phyloP scores from a whole-genome alignment of 2,797 vertebrate genomes.

The Prionace glauca region DNA sequence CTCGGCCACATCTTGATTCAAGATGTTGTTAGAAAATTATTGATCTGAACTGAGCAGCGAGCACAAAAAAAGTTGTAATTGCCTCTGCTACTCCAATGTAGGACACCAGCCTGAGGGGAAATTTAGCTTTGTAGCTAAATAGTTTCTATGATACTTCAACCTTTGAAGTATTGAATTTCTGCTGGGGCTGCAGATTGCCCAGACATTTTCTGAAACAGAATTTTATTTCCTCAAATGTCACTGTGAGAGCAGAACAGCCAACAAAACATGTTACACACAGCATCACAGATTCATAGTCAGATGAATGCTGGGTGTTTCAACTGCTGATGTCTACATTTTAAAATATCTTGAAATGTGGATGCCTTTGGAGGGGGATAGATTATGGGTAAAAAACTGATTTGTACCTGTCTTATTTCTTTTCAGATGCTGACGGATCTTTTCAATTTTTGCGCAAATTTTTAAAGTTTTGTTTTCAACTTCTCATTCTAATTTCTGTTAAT shows the following conservation, averaged over 20 bases:
- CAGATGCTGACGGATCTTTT: background rate
- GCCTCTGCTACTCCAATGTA: constrained; percentile 62
- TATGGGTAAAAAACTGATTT: background rate
- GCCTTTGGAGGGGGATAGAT: background rate
- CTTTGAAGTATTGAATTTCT: constrained; percentile 59
- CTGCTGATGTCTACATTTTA: background rate
- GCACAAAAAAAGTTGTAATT: constrained; percentile 62
- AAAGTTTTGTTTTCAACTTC: background rate
- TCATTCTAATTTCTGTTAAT: background rate
- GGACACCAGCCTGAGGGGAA: constrained; percentile 60
- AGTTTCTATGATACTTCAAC: constrained; percentile 62
- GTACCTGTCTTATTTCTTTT: background rate
- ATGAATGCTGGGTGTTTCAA: constrained; percentile 10
- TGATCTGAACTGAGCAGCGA: constrained; percentile 52
- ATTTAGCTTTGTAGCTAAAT: constrained; percentile 67
- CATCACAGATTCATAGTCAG: constrained; percentile 21
- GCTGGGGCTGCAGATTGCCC: constrained; percentile 54
- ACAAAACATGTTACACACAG: constrained; percentile 27
- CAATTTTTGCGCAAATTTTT: background rate
- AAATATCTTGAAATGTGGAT: background rate
- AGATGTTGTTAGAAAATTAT: constrained; percentile 50
- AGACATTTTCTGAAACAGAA: constrained; percentile 42
- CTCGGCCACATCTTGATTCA: constrained; percentile 48
- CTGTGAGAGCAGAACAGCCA: background rate
- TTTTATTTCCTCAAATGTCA: constrained; percentile 36